Evolutionary conservation across 2,797 vertebrate species (phyloP), one percentile per base, ranked within the genome.

Genomic region (Sciurus carolinensis): DNA sequence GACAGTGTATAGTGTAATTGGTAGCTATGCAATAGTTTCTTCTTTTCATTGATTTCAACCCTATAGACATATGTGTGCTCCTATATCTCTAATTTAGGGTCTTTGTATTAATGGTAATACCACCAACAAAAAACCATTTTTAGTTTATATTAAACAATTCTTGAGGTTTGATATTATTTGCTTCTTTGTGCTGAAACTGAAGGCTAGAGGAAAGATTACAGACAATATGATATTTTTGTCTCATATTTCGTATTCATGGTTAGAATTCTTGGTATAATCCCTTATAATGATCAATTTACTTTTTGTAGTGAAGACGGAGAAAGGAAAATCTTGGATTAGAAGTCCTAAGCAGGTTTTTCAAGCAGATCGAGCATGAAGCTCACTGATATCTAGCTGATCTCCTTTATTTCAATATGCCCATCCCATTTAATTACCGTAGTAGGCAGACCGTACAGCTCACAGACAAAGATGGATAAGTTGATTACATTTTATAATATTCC

Each of bases 401-500:
- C 85, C 66, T 95, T 92, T 88, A 86, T 97, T 96, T 95, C 84
- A 90, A 39, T 79, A 64, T 72, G 44, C 69, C 69, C 69, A 72
- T 92, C 81, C 81, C 20, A 42, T 90, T 54, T 97, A 95, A 97
- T 97, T 92, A 80, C 54, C 85, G 75, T 64, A 69, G 80, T 11
- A 94, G 95, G 71, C n/a, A 91, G 91, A 59, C 5, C 14, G 47
- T 17, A 87, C 54, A 75, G 77, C 67, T 87, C 39, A 5, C 54
- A 89, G 95, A 94, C 83, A 75, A 50, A 72, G 81, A 94, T 66
- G 89, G 96, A 93, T 94, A 93, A 83, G 92, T 92, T 96, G 96
- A 97, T 97, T 96, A 94, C 64, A 82, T 93, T 96, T 92, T 93
- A 96, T 85, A 96, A 93, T 95, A 95, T 97, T 96, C 77, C 88